phyloP scores from a whole-genome alignment of 92 coral and sea anemone genomes.

The Heliopora coerulea region DNA sequence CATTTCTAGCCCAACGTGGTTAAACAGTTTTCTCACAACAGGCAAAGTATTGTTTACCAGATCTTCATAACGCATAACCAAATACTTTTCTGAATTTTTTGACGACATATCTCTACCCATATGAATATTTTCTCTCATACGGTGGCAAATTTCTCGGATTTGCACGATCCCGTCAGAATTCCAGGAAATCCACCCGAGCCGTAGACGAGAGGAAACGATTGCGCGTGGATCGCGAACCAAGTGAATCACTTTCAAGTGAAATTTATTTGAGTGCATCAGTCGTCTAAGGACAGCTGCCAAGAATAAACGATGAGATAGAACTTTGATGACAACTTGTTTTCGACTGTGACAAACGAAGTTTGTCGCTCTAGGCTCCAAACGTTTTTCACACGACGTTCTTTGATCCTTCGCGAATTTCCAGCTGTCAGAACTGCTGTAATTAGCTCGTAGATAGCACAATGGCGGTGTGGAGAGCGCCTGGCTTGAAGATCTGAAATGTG shows the following conservation, averaged over 20 bases:
- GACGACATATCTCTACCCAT: constrained; percentile 60
- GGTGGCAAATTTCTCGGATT: constrained; percentile 58
- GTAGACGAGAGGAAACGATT: constrained; percentile 66
- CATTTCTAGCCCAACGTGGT: constrained; percentile 57
- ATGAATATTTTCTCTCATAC: constrained; percentile 54
- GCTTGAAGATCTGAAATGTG: constrained; percentile 75
- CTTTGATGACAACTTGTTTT: constrained; percentile 57
- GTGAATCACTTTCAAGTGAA: constrained; percentile 63
- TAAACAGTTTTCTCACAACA: constrained; percentile 51
- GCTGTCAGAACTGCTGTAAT: not conserved
- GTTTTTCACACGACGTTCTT: constrained; percentile 31
- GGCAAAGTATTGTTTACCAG: constrained; percentile 46
- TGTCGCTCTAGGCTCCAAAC: constrained; percentile 54
- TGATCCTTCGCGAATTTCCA: not conserved
- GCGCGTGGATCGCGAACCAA: constrained; percentile 93
- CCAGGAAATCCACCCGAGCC: constrained; percentile 73
- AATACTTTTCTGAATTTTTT: constrained; percentile 44
- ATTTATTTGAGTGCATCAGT: constrained; percentile 17
- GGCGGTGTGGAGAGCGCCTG: constrained; percentile 64
- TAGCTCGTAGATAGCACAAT: constrained; percentile 40
- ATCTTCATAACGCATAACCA: constrained; percentile 71
- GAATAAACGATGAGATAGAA: constrained; percentile 66
- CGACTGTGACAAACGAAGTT: constrained; percentile 59
- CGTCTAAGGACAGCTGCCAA: constrained; percentile 41
- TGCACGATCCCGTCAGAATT: constrained; percentile 38